Base-by-base conservation (phyloP, 2,888 invertebrate genomes). In the Sarcophaga caerulescens region DNA sequence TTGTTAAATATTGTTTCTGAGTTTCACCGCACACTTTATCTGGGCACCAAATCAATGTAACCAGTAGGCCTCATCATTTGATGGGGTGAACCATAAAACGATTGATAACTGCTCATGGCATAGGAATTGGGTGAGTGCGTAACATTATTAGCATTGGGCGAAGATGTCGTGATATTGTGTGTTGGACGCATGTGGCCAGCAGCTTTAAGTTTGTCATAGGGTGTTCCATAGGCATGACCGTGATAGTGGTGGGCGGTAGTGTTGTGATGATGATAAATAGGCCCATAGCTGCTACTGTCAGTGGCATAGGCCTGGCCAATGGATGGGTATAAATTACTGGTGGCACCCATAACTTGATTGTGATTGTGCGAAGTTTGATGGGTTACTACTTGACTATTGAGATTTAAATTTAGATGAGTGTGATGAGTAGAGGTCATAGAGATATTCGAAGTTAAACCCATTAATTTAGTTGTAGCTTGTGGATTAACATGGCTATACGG, bases 131-230 rank as follows among this genome's bases (percentile, higher is more conserved):
- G 81, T 21, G 88, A 85, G 21, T 84, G 60, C n/a, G 88, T 81
- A 21, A 79, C 75, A 25, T 75, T 70, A 23, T 66, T 80, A 63
- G 74, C 81, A 25, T 45, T 60, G 2, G 68, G 75, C 0, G 88
- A 80, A 35, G 81, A 65, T 19, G 66, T 75, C 25, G 87, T 52
- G 75, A 77, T 63, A 21, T 75, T 73, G 21, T 85, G 80, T 4
- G 85, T 35, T 65, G 80, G 84, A 44, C 88, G 88, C 87, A 88
- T 88, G 19, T 88, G 89, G 62, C 90, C 88, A 19, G 89, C 73
- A 63, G 92, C 90, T 89, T 93, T 93, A 44, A 93, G 91, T 89
- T 93, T 93, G 71, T 93, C 93, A 88, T 93, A 93, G 17, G 93
- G 93, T 89, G 89, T 92, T 66, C 90, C 92, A 88, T 93, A 92